Evolutionary conservation across 2,113 vertebrate species (phyloP), one percentile per base, ranked within the genome.

Genomic region (Embiotoca jacksoni): DNA sequence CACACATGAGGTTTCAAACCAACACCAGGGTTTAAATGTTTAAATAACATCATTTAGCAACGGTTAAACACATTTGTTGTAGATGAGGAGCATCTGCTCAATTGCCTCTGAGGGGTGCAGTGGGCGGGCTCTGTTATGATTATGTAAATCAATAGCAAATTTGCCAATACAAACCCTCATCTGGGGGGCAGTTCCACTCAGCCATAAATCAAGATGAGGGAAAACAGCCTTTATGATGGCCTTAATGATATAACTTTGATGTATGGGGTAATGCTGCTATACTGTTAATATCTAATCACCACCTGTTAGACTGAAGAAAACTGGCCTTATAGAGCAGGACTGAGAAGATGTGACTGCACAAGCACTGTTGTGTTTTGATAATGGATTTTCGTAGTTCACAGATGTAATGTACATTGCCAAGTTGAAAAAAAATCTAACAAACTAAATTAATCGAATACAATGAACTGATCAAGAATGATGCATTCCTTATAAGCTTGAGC

Each of bases 61-160:
- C 54, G 57, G 62, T 78, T 74, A 83, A 58, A 87, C 13, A 35
- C 65, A 75, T 86, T 75, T 82, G 61, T 52, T 58, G 63, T n/a
- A 39, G 71, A 86, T 75, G 59, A 85, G 71, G 15, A 82, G 70
- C 75, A 85, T 84, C 80, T 87, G 86, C 66, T 82, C 39, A 1
- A 5, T 62, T 63, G 58, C 56, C 65, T 72, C 65, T 35, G 49
- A 84, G 80, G 84, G 78, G 3, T 68, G 74, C 57, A 65, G 54
- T 57, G 75, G 61, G 75, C 15, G 16, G 46, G 70, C 57, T 78
- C 63, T 61, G 65, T 57, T 72, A 35, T 31, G 35, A 78, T 75
- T 78, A 82, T 82, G 63, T 79, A 62, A 86, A 84, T 83, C 55
- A 77, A 78, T 50, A 61, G 69, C 56, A 80, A 72, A 47, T 73